Conservation (phyloP, 2,797 vertebrate genomes). For the Rhynchonycteris naso region DNA sequence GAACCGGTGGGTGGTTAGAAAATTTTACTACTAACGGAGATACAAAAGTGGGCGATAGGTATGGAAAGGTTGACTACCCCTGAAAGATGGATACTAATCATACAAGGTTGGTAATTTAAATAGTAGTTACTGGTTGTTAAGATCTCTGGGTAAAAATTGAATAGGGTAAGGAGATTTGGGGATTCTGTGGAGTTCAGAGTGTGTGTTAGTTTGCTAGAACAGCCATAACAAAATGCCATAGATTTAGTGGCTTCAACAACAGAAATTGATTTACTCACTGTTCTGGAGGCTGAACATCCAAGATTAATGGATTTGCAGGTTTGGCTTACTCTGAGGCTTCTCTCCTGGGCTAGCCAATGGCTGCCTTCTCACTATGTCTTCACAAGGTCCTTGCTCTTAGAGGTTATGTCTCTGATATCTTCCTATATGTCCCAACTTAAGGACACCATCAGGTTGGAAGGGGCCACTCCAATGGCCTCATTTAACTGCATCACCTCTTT, state of each 20-base stretch:
- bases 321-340: background rate
- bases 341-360: background rate
- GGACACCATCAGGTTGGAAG: background rate
- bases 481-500: background rate
- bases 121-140: background rate
- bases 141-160: background rate
- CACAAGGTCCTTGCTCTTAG: background rate
- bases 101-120: background rate
- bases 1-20: too few species aligned
- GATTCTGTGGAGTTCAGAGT: background rate
- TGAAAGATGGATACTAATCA: background rate
- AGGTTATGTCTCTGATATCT: background rate
- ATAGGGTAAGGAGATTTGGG: background rate
- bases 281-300: background rate
- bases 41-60: too few species aligned
- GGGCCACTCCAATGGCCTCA: accelerated
- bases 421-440: background rate
- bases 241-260: background rate
- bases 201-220: background rate
- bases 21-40: too few species aligned
- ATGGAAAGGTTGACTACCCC: too few species aligned
- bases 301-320: background rate
- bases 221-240: background rate
- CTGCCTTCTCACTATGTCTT: background rate
- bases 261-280: background rate